These are phyloP conservation scores for Platycnemis pennipes DNA, from an alignment of 2,888 invertebrate genomes.

Conservation along the genomic window DNA sequence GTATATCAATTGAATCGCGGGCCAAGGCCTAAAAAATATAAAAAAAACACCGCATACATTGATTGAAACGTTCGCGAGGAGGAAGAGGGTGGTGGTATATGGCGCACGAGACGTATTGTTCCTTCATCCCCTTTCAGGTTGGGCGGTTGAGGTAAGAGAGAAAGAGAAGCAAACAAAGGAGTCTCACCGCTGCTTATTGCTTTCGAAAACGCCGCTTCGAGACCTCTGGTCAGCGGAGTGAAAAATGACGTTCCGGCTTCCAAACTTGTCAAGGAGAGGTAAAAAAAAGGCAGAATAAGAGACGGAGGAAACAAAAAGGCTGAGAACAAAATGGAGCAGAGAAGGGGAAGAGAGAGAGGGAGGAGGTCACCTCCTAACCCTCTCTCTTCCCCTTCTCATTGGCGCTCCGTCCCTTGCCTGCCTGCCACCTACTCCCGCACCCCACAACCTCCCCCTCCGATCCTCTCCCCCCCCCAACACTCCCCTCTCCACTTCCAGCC, in stretches of 20 bases:
- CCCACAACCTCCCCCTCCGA: background rate
- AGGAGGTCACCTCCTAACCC: no score
- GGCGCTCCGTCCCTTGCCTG: background rate
- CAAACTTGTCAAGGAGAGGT: slow-evolving; percentile 47
- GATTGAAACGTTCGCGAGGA: background rate
- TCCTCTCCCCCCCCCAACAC: background rate
- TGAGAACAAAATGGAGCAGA: slow-evolving; percentile 25
- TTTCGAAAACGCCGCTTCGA: slow-evolving; percentile 37
- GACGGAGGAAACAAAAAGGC: no score
- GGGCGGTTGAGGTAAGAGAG: background rate
- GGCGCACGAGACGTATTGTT: background rate
- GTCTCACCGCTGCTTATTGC: slow-evolving; percentile 37
- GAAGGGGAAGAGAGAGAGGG: background rate
- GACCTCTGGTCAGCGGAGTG: slow-evolving; percentile 36
- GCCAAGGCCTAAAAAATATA: background rate
- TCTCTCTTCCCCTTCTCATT: no score
- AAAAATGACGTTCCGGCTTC: slow-evolving; percentile 52
- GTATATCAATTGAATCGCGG: background rate
- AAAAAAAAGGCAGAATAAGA: no score
- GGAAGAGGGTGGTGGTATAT: background rate
- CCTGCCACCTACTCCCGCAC: background rate
- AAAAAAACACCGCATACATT: background rate
- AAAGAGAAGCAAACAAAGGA: background rate
- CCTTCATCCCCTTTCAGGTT: background rate
- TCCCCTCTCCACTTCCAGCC: background rate